These are phyloP conservation scores for Pseudochirops cupreus DNA, from an alignment of 2,797 vertebrate species.

Conservation along the genomic window DNA sequence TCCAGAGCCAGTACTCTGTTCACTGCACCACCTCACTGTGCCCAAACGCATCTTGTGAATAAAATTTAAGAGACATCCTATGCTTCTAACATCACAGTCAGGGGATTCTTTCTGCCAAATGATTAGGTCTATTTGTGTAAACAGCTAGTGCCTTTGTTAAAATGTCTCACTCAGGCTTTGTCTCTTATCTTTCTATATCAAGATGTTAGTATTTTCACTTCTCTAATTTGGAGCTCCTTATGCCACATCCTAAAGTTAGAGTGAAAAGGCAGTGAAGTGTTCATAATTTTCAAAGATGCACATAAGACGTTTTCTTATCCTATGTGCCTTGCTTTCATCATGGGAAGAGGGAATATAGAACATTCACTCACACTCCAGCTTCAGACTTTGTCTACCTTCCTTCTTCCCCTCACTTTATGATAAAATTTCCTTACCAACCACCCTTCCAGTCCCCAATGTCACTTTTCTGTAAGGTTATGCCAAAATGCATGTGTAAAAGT, in stretches of 20 bases:
- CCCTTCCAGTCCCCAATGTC: too few species aligned
- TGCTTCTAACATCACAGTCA: not conserved
- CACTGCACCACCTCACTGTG: too few species aligned
- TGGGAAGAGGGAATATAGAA: not conserved
- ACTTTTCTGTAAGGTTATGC: too few species aligned
- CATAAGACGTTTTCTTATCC: too few species aligned
- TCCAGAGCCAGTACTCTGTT: too few species aligned
- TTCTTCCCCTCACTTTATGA: too few species aligned
- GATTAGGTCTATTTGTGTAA: not conserved
- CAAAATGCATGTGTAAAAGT: too few species aligned
- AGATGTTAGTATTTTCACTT: not conserved
- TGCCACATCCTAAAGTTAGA: not conserved
- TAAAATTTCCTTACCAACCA: too few species aligned
- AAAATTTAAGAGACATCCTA: not conserved
- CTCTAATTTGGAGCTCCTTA: not conserved
- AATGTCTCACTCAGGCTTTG: not conserved
- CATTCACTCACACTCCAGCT: not conserved
- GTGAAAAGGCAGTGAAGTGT: not conserved
- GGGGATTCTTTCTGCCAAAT: not conserved
- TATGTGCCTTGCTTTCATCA: not conserved
- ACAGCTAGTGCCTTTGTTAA: not conserved
- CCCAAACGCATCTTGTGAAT: not conserved
- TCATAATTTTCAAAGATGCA: not conserved
- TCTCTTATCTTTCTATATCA: not conserved
- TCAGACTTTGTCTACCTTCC: not conserved